Conservation (phyloP, 2,797 vertebrate genomes). For the Esox masquinongy region DNA sequence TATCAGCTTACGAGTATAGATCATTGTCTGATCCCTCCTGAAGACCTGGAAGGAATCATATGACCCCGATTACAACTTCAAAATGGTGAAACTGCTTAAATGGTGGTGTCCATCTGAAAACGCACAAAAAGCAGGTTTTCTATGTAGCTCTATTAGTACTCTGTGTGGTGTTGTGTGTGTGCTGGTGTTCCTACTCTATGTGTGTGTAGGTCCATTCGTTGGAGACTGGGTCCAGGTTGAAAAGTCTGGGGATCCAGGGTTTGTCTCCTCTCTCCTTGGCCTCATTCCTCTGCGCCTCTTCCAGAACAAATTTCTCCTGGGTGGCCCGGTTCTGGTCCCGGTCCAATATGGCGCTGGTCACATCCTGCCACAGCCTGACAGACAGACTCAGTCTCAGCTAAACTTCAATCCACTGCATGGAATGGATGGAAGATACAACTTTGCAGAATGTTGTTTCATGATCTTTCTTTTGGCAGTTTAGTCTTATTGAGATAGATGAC, state of each 20-base stretch:
- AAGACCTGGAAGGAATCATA: too few relatives aligned
- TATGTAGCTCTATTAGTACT: too few relatives aligned
- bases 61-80: too few relatives aligned
- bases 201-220: slow-evolving; percentile 90
- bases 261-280: slow-evolving; percentile 80
- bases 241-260: slow-evolving; percentile 83
- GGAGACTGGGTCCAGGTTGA: slow-evolving; percentile 74
- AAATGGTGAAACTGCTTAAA: too few relatives aligned
- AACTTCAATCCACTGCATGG: neutral
- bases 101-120: too few relatives aligned
- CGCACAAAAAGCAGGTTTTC: too few relatives aligned
- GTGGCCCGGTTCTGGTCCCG: slow-evolving; percentile 90
- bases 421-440: neutral
- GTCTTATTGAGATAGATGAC: too few relatives aligned
- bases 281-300: slow-evolving; percentile 87
- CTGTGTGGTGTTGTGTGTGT: neutral
- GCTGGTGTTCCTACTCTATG: slow-evolving; percentile 79
- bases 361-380: slow-evolving; percentile 89
- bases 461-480: too few relatives aligned
- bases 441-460: too few relatives aligned
- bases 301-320: slow-evolving; percentile 89
- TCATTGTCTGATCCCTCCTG: too few relatives aligned
- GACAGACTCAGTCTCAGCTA: neutral
- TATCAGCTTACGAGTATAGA: too few relatives aligned
- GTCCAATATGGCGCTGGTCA: slow-evolving; percentile 88